phyloP scores from a whole-genome alignment of 2,113 vertebrate species.

The Morone chrysops region DNA sequence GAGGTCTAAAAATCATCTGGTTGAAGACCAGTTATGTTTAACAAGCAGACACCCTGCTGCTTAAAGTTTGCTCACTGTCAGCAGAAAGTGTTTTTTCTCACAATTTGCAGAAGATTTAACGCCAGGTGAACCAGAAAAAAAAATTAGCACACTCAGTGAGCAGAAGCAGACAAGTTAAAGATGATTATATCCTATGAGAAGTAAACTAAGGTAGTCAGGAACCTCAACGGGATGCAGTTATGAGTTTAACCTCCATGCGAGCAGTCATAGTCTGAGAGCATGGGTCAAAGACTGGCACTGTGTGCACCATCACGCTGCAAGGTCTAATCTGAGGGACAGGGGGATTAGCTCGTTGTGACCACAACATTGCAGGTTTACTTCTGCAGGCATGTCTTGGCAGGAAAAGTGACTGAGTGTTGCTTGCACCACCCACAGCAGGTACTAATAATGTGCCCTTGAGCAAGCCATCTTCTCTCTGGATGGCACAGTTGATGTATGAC shows the following conservation, averaged over 20 bases:
- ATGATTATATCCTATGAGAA: constrained; percentile 42
- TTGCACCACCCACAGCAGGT: constrained; percentile 11
- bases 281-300: neutral
- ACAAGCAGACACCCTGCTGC: constrained; percentile 28
- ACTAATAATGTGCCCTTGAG: constrained; percentile 57
- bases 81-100: constrained; percentile 25
- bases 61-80: constrained; percentile 22
- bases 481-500: constrained; percentile 50
- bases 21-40: constrained; percentile 31
- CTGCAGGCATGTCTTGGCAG: constrained; percentile 18
- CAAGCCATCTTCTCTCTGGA: constrained; percentile 32
- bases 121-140: constrained; percentile 25
- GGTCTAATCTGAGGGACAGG: constrained; percentile 10
- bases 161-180: constrained; percentile 49
- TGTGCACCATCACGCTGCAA: neutral
- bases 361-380: constrained; percentile 43
- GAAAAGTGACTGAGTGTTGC: constrained; percentile 4
- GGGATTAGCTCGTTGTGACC: constrained; percentile 27
- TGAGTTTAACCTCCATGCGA: constrained; percentile 28
- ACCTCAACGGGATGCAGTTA: constrained; percentile 20
- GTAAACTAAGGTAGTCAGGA: constrained; percentile 9
- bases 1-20: constrained; percentile 31
- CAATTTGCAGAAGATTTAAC: constrained; percentile 20
- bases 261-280: constrained; percentile 51
- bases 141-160: constrained; percentile 10